phyloP scores from a whole-genome alignment of 2,113 vertebrate genomes.

The Martes martes region DNA sequence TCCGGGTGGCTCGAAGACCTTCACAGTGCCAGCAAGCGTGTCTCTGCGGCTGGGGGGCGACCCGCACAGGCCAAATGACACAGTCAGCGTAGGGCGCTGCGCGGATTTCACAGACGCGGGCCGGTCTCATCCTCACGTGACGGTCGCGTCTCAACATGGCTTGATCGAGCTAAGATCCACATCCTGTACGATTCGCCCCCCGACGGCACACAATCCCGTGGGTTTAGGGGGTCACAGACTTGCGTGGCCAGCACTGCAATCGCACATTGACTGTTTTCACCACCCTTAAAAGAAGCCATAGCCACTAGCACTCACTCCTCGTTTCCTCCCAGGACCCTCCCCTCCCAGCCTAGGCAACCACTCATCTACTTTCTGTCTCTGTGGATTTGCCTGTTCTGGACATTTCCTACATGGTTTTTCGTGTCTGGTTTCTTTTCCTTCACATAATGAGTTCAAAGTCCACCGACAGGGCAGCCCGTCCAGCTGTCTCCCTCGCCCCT shows the following conservation, averaged over 20 bases:
- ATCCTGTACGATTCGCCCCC: background rate
- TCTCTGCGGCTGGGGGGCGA: background rate
- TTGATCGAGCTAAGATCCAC: background rate
- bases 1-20: fast-evolving
- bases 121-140: background rate
- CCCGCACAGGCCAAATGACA: fast-evolving
- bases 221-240: no score
- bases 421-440: background rate
- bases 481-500: fast-evolving
- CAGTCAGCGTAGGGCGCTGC: fast-evolving
- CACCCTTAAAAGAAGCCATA: background rate
- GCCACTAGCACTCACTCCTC: background rate
- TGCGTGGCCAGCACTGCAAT: fast-evolving
- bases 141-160: fast-evolving
- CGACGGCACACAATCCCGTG: fast-evolving
- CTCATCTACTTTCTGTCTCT: background rate
- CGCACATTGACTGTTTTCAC: background rate
- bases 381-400: background rate
- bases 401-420: background rate
- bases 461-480: fast-evolving
- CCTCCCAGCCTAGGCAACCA: background rate
- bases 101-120: fast-evolving
- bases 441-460: background rate
- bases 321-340: background rate
- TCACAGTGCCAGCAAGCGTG: background rate